Base-by-base conservation (phyloP, 2,113 vertebrate species). In the Trinectes maculatus region DNA sequence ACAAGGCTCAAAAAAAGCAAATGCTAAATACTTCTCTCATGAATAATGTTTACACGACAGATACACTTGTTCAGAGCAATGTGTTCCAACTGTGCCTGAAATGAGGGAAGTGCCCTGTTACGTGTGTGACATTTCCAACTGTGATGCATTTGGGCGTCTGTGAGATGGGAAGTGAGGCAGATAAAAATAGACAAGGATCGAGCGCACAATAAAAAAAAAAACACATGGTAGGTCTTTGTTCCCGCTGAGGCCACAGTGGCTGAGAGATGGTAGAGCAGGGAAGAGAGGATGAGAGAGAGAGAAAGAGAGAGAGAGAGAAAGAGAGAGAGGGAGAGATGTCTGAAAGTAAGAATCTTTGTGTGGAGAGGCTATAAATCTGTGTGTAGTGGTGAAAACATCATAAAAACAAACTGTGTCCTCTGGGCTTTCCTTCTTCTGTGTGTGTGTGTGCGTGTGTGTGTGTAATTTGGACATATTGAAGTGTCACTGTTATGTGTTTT, bases 121-220 rank as follows among this genome's bases (percentile, higher is more conserved):
- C 31, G 39, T 36, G 39, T 51, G 67, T 56, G 57, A 74, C 43
- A 71, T 79, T 15, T 60, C 39, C 7, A 53, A 24, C 57, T 39
- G 40, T 1, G 19, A 55, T 52, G 37, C 42, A 71, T 71, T 63
- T 46, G 53, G 59, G 62, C 33, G 16, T 73, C 22, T 70, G 40
- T 67, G 52, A 40, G 54, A 63, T 33, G 33, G 31, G 39, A 70
- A 54, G 69, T 40, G 8, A 47, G 46, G 10, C 39, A 2, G 61
- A 74, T 79, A 86, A 65, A 87, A 86, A 88, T 70, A 87, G 73
- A 66, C 40, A 22, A 40, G 26, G 8, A 33, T 28, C 11, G 15
- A 0, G 22, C 34, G 51, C 53, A 70, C 3, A 52, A n/a, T 15
- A n/a, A 28, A 1, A 47, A 21, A 47, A 67, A 24, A 69, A 25